phyloP scores from a whole-genome alignment of 2,888 invertebrate genomes.

The Isoperla grammatica region DNA sequence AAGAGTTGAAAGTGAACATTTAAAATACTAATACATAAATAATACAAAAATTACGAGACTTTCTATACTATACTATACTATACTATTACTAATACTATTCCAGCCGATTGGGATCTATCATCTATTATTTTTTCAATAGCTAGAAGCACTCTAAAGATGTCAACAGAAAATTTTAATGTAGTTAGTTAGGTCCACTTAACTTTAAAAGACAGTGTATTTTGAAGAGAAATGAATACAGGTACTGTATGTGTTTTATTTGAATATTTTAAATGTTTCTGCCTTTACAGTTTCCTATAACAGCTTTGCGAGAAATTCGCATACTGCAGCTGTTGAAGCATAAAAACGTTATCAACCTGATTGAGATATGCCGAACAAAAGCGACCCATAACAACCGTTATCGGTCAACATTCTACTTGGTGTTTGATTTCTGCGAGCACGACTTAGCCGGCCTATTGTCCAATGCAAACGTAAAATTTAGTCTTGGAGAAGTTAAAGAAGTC shows the following conservation, averaged over 20 bases:
- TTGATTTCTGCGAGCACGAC: conserved; percentile 98
- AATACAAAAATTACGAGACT: no score
- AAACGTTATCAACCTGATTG: conserved; percentile 94
- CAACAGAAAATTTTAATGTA: no score
- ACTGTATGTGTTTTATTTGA: background rate
- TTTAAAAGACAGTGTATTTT: no score
- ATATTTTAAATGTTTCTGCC: background rate
- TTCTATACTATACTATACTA: no score
- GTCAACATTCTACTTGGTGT: conserved; percentile 91
- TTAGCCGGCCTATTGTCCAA: conserved; percentile 93
- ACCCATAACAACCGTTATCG: conserved; percentile 66
- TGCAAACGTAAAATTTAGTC: conserved; percentile 91
- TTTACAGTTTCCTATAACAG: background rate
- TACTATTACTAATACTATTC: no score
- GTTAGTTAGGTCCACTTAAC: no score
- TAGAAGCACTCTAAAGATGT: no score
- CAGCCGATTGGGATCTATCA: no score
- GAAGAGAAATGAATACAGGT: no score
- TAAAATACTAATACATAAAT: no score
- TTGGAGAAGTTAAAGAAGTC: conserved; percentile 97
- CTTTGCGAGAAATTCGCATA: background rate
- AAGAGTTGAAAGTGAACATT: no score
- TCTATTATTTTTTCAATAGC: no score
- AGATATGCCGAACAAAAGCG: conserved; percentile 89
- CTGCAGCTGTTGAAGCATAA: conserved; percentile 57